Evolutionary conservation across 2,113 vertebrate genomes (phyloP).

Genomic region (Narcine bancroftii): DNA sequence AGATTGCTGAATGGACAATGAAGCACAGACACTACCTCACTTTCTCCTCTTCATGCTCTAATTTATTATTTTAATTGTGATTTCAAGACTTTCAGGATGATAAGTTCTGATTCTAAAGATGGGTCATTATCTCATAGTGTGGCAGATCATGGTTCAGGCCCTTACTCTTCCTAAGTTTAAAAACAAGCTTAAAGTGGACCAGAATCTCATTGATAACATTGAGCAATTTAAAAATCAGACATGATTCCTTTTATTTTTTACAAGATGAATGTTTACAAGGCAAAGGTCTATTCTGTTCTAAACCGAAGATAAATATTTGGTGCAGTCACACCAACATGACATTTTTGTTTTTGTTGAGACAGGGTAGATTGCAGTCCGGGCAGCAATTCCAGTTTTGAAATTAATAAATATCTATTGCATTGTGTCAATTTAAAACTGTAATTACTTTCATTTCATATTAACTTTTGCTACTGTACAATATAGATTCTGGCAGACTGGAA

Average conservation of each 20-base stretch:
- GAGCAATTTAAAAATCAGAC: neutral
- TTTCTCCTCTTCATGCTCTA: no score
- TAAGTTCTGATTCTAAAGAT: no score
- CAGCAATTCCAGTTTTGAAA: neutral
- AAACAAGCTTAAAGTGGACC: neutral
- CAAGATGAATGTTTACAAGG: no score
- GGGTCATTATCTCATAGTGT: neutral
- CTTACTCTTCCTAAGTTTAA: no score
- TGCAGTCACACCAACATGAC: neutral
- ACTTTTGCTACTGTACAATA: neutral
- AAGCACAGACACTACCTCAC: no score
- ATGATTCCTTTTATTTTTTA: no score
- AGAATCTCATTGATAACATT: neutral
- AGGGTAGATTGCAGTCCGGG: neutral
- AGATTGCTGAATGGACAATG: no score
- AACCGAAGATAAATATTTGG: neutral
- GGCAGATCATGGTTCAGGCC: neutral
- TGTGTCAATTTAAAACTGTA: neutral
- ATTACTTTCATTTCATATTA: neutral
- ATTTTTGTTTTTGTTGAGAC: neutral
- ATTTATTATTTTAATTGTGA: no score
- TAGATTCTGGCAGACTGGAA: constrained; percentile 52
- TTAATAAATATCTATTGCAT: neutral
- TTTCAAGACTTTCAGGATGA: no score
- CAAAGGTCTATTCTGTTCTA: neutral